Evolutionary conservation across 1,140 invertebrate genomes (phyloP).

Genomic region (Zaprionus ornatus): DNA sequence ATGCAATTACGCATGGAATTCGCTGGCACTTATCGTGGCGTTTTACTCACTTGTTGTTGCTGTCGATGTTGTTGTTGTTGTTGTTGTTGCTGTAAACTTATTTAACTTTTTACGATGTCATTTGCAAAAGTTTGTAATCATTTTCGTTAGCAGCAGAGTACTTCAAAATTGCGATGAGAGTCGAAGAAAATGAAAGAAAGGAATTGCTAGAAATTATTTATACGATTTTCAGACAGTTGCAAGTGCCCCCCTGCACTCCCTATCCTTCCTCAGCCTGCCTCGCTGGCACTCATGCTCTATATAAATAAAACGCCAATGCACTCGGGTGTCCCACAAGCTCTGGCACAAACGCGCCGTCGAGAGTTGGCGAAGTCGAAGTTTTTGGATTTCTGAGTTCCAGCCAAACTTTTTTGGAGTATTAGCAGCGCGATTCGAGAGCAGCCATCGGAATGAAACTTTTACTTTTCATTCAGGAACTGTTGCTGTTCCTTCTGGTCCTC

Average conservation of each 20-base stretch:
- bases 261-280: not conserved
- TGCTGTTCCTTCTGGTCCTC: conserved; percentile 5
- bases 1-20: conserved; percentile 79
- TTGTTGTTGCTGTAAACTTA: conserved; percentile 55
- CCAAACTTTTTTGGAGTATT: conserved; percentile 40
- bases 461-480: conserved; percentile 41
- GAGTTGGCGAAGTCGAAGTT: conserved; percentile 52
- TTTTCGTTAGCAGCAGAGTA: conserved; percentile 66
- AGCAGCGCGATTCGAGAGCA: conserved; percentile 26
- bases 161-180: conserved; percentile 66
- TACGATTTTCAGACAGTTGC: conserved; percentile 66
- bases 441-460: conserved; percentile 59
- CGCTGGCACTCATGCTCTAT: not conserved
- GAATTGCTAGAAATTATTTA: conserved; percentile 68
- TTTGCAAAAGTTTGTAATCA: conserved; percentile 76
- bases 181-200: conserved; percentile 40
- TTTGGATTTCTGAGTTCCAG: conserved; percentile 23
- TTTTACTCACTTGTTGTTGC: conserved; percentile 38
- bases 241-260: conserved; percentile 13
- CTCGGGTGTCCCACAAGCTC: conserved; percentile 21
- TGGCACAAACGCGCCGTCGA: conserved; percentile 1
- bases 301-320: conserved; percentile 55
- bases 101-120: conserved; percentile 80
- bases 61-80: conserved; percentile 19
- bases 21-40: conserved; percentile 65